A percentile compares a stretch with the other conserved stretches of the same genome.
These are phyloP conservation scores for Hydrozoanthus tunicans DNA, from an alignment of 64 coral and sea anemone genomes.

Conservation along the genomic window DNA sequence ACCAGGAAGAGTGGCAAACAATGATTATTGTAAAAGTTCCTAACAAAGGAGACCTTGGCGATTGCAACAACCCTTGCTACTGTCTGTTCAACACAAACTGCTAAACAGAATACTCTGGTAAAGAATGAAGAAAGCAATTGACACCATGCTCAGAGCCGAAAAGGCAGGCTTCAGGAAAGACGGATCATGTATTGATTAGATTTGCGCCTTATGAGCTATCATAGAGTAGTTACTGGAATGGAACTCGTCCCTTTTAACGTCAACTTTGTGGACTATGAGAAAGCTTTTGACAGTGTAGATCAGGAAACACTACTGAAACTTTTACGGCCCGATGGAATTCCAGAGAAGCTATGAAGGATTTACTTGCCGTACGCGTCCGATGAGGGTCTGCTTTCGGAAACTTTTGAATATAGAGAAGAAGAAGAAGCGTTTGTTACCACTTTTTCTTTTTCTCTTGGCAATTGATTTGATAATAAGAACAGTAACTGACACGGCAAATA, in stretches of 20 bases:
- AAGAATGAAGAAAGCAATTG: neutral
- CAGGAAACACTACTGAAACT: neutral
- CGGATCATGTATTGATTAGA: neutral
- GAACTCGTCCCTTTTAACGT: neutral
- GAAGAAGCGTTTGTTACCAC: neutral
- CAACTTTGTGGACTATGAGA: neutral
- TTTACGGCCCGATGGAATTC: neutral
- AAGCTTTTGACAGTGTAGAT: neutral
- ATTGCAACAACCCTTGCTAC: constrained; percentile 5
- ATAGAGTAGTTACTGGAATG: neutral
- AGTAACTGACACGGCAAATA: neutral
- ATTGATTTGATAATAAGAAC: too few species aligned
- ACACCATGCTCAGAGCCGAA: neutral
- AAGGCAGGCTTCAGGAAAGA: neutral
- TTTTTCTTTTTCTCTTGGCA: too few species aligned
- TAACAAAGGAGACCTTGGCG: constrained; percentile 26
- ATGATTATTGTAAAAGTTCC: constrained; percentile 16
- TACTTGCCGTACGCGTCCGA: neutral
- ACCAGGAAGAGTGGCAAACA: constrained; percentile 27
- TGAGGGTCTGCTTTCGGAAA: neutral
- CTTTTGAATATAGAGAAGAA: neutral
- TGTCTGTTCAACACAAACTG: neutral
- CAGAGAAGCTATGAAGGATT: neutral
- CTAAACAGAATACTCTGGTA: neutral
- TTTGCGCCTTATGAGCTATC: neutral